Conservation (phyloP, 2,888 invertebrate species). For the Petrolisthes cinctipes region DNA sequence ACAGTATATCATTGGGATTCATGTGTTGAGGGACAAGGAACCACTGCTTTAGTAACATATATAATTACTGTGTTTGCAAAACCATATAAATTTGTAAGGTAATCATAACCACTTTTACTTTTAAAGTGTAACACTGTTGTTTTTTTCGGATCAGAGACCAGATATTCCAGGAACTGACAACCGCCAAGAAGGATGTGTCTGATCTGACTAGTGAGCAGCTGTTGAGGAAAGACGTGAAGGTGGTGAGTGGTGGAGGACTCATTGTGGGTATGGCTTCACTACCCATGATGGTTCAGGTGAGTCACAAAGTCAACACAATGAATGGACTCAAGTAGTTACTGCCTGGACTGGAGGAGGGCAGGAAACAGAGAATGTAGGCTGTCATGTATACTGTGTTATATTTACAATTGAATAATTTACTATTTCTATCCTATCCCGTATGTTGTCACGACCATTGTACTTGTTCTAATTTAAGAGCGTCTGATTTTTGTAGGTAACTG, state of each 20-base stretch:
- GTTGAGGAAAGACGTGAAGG: constrained; percentile 82
- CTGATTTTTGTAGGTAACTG: background rate
- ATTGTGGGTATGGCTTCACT: constrained; percentile 76
- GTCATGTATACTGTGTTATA: background rate
- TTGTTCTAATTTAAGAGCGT: background rate
- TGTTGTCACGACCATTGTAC: too few relatives aligned
- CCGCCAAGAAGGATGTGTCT: constrained; percentile 79
- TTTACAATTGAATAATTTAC: background rate
- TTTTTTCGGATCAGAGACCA: background rate
- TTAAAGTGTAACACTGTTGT: background rate
- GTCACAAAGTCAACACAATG: constrained; percentile 46
- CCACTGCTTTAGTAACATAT: background rate
- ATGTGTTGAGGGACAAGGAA: too few relatives aligned
- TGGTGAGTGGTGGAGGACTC: constrained; percentile 72
- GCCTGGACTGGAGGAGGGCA: background rate
- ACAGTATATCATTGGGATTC: too few relatives aligned
- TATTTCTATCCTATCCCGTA: background rate
- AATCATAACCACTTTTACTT: too few relatives aligned
- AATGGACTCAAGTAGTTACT: background rate
- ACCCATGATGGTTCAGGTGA: constrained; percentile 77
- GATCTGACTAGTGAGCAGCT: constrained; percentile 78
- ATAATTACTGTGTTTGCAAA: background rate
- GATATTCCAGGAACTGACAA: constrained; percentile 72
- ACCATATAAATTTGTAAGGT: background rate
- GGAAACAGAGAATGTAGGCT: background rate